Evolutionary conservation across 2,888 invertebrate genomes (phyloP).

Genomic region (Thymelicus lineola): DNA sequence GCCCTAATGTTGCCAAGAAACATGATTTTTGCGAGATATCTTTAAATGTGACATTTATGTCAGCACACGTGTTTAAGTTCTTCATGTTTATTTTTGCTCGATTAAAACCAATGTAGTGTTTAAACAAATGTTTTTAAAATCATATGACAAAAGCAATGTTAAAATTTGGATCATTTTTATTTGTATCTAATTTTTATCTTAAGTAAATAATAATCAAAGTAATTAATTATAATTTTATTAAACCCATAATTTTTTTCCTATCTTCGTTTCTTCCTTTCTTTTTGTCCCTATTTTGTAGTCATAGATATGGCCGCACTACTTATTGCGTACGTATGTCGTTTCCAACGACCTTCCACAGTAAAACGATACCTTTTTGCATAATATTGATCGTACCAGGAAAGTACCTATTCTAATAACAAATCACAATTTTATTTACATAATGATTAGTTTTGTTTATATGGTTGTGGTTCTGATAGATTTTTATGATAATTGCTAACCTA

Average conservation of each 20-base stretch:
- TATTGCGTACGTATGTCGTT: constrained; percentile 19
- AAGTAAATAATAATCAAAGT: too few relatives aligned
- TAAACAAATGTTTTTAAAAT: too few relatives aligned
- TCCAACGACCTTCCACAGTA: constrained; percentile 66
- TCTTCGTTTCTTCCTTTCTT: not conserved
- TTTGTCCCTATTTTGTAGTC: constrained; percentile 2
- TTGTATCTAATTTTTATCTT: too few relatives aligned
- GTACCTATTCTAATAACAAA: constrained; percentile 46
- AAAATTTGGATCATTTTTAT: too few relatives aligned
- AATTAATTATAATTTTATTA: too few relatives aligned
- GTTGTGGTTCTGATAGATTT: too few relatives aligned
- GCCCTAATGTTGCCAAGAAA: constrained; percentile 19
- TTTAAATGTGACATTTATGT: constrained; percentile 41
- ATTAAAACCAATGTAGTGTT: too few relatives aligned
- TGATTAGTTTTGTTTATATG: too few relatives aligned
- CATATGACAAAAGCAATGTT: too few relatives aligned
- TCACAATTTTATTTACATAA: not conserved
- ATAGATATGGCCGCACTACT: constrained; percentile 9
- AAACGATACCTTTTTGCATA: constrained; percentile 70
- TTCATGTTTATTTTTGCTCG: too few relatives aligned
- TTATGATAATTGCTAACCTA: too few relatives aligned
- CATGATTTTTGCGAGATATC: constrained; percentile 14
- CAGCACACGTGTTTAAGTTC: too few relatives aligned
- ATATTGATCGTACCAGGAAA: constrained; percentile 67
- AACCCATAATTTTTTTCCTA: not conserved